These are phyloP conservation scores for Hydrochoerus hydrochaeris DNA, from an alignment of 2,113 vertebrate species.

Conservation along the genomic window DNA sequence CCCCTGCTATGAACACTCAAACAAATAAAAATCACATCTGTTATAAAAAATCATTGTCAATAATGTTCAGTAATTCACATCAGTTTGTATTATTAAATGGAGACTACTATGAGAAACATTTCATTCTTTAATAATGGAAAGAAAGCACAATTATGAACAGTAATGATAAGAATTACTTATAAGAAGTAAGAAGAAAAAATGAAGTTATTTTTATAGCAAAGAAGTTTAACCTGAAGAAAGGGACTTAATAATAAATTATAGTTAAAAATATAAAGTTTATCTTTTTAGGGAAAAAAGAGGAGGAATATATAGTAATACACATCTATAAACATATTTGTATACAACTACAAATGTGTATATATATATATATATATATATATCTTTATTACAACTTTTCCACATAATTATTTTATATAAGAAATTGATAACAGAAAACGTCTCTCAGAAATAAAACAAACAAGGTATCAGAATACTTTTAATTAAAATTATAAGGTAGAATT, in stretches of 20 bases:
- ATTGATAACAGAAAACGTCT: background rate
- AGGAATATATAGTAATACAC: background rate
- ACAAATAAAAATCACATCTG: background rate
- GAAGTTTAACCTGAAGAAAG: background rate
- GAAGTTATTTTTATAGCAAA: background rate
- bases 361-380: background rate
- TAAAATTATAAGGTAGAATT: background rate
- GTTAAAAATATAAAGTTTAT: background rate
- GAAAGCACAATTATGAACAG: background rate
- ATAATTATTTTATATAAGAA: background rate
- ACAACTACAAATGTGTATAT: background rate
- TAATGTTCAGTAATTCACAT: background rate
- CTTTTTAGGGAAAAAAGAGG: background rate
- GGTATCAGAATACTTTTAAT: background rate
- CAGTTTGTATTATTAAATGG: background rate
- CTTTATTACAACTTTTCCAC: background rate
- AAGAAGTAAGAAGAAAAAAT: background rate
- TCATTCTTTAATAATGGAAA: background rate
- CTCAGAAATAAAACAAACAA: background rate
- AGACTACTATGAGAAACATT: background rate
- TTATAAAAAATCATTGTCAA: background rate
- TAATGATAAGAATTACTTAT: background rate
- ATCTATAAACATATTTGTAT: background rate
- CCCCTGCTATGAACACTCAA: background rate
- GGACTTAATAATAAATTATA: background rate